Base-by-base conservation (phyloP, 2,888 invertebrate genomes). In the Oegoconia quadripuncta region DNA sequence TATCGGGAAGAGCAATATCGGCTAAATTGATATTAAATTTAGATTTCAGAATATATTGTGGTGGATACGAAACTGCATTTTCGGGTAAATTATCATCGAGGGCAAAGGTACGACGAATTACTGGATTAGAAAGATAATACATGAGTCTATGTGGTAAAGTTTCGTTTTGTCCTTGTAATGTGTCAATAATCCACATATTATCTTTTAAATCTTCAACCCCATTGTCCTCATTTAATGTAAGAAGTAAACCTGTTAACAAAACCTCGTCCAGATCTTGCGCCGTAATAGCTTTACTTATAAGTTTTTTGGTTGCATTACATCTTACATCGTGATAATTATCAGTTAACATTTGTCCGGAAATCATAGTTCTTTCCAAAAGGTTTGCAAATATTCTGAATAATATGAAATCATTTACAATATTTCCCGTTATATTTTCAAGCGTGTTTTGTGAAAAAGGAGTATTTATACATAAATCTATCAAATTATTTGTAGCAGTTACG, bases 1-100 rank as follows among this genome's bases (percentile, higher is more conserved):
- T 73, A 53, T 83, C 84, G n/a, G 82, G 75, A 31, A 84, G 58
- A 37, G 76, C 68, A 41, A 87, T 67, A 46, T 86, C 83, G 13
- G 75, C 64, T 40, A 86, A 64, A 58, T 81, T 77, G 11, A 87
- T 80, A 50, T 82, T 80, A 47, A 82, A 87, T 59, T 82, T 86
- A 2, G 67, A 61, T 56, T 82, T 82, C 4, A 87, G 61, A 32
- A 81, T 63, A 42, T 79, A 72, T 42, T 80, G 78, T 27, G 86
- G 84, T 30, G 82, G 76, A 51, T 72, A 81, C 2, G 76, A 57
- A 26, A 70, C 56, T 37, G 67, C 48, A 45, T 63, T 75, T 32
- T 66, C 64, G 17, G 73, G 63, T 37, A 75, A 55, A 50, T 71
- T 60, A 39, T 48, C 56, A 43, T 74, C 68, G 34, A 79, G 46